Evolutionary conservation across 2,888 invertebrate species (phyloP), one percentile per base, ranked within the genome.

Genomic region (Amphipoea oculea): DNA sequence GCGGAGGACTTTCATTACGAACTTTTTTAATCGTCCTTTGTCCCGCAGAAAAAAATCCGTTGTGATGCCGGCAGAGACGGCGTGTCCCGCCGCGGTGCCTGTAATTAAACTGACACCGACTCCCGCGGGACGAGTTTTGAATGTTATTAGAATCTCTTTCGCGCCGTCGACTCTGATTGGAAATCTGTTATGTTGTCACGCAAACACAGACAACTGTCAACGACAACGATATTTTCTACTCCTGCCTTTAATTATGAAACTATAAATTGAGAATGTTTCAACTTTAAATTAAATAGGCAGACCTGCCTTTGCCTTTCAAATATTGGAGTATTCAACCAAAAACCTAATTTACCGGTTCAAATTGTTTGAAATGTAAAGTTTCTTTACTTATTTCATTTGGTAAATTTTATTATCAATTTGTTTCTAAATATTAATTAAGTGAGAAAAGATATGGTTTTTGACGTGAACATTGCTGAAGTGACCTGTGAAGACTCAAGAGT

Each of bases 21-120:
- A 97, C 95, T 96, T 97, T 96, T 96, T 96, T 96, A 96, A 96
- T 96, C 95, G 96, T 93, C 95, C 96, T 96, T 96, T 96, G 96
- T 96, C 92, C 93, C 91, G 91, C 92, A 93, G 94, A 95, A 96
- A 96, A 95, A 96, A 96, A 95, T 94, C 94, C 94, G 94, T 93
- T 95, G 95, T 95, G 95, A 95, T 94, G 94, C 93, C 91, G 91
- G 92, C 88, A 90, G 94, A 93, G 94, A 94, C 92, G 90, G 91
- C 92, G 90, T 92, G 92, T 92, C 91, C 90, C 94, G 90, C 89
- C 91, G 88, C 92, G 92, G 90, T 90, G 90, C 92, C 92, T 93
- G 96, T 97, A 96, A 97, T 97, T 96, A 97, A 96, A 96, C 96
- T 95, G 96, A 96, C 96, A 95, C 95, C 94, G 93, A 92, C 93